Conservation (phyloP, 2,888 invertebrate species). For the Idaea aversata region DNA sequence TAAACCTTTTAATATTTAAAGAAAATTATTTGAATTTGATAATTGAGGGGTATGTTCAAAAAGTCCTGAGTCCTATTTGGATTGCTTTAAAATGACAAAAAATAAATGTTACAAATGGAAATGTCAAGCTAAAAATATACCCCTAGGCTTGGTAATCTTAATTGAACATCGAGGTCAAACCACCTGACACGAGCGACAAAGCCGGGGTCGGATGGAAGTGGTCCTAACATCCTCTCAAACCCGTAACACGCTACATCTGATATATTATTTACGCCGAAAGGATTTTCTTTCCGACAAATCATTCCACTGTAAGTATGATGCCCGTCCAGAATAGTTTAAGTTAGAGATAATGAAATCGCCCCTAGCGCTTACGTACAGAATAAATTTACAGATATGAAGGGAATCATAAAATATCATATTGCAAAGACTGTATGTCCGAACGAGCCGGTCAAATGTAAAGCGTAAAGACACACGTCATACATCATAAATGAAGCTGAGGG, state of each 20-base stretch:
- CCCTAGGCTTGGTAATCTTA: slow-evolving; percentile 22
- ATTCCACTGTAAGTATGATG: slow-evolving; percentile 27
- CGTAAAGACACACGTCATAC: not conserved
- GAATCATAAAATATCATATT: not conserved
- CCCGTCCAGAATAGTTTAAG: slow-evolving; percentile 32
- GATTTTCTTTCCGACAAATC: slow-evolving; percentile 25
- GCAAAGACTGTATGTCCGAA: not conserved
- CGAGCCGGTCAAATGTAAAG: not conserved
- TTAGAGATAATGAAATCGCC: not conserved
- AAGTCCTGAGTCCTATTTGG: slow-evolving; percentile 6
- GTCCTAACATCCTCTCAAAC: slow-evolving; percentile 40
- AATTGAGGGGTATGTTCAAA: not conserved
- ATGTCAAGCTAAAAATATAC: not conserved
- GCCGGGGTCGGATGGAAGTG: slow-evolving; percentile 36
- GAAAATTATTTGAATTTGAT: too few relatives aligned
- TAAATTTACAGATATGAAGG: not conserved
- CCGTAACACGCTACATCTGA: slow-evolving; percentile 46
- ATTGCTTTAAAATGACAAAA: not conserved
- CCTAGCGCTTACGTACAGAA: not conserved
- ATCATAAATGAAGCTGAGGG: slow-evolving; percentile 13
- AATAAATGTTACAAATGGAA: not conserved
- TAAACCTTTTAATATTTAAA: too few relatives aligned
- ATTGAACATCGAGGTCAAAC: slow-evolving; percentile 37
- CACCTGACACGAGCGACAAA: slow-evolving; percentile 42
- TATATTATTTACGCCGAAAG: slow-evolving; percentile 54